Evolutionary conservation across 2,888 invertebrate genomes (phyloP), one percentile per base, ranked within the genome.

Genomic region (Epinotia brunnichana): DNA sequence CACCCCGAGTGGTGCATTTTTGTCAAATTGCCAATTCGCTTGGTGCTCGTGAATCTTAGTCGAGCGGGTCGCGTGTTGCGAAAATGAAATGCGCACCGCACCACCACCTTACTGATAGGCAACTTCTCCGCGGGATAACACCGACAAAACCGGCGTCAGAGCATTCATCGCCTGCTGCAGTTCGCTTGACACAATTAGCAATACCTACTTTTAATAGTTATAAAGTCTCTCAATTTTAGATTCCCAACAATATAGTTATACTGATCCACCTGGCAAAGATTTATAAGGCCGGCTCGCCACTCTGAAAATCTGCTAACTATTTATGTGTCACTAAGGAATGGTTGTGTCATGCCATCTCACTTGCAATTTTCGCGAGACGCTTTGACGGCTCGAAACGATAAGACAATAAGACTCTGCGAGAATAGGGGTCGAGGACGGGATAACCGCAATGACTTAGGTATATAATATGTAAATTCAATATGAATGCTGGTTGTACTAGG

Each of bases 1-100:
- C n/a, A 81, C 76, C 81, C 79, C 2, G 82, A 81, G 79, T 80
- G 80, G 78, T 86, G 87, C 86, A 87, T 90, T 89, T 90, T 91
- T 91, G 91, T 84, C 89, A 90, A 82, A 83, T 81, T 90, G 91
- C 91, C 91, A 92, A 90, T 86, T 83, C 81, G 79, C 81, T 41
- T 41, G 41, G 41, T 84, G 79, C 79, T 79, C 80, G 83, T 82
- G 80, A 82, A 82, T 82, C 57, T 74, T 61, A 24, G 21, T 51
- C 59, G 17, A 61, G 29, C 11, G 54, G 59, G 35, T 60, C 17
- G n/a, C n/a, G n/a, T n/a, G n/a, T 48, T 59, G 17, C 48, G 51
- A 51, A 59, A 35, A 59, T 51, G 48, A 57, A 57, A 10, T n/a
- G 41, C n/a, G n/a, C n/a, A n/a, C n/a, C n/a, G n/a, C 41, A 15